Percentiles rank a stretch among this genome's conserved stretches.
Evolutionary conservation across 2,888 invertebrate genomes (phyloP).

Genomic region (Drosophila helvetica): DNA sequence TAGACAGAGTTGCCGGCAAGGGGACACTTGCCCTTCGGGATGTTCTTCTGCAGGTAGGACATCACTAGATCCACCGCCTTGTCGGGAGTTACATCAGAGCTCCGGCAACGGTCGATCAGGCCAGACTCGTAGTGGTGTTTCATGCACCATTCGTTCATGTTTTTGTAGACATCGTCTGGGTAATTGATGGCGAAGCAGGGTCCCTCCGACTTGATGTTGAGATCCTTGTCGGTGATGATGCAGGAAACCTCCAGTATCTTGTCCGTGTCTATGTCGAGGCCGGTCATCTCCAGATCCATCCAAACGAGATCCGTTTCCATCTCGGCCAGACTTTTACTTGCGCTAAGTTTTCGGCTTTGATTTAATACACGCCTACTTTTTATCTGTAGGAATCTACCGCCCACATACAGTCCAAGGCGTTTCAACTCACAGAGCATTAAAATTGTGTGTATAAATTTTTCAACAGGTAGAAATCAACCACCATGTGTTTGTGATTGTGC

Average conservation of each 20-base stretch:
- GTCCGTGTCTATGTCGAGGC: slow-evolving; percentile 90
- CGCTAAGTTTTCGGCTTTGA: slow-evolving; percentile 43
- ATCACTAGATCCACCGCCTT: slow-evolving; percentile 90
- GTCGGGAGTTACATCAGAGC: slow-evolving; percentile 87
- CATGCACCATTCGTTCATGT: slow-evolving; percentile 94
- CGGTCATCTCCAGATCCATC: slow-evolving; percentile 96
- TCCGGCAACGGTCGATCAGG: slow-evolving; percentile 88
- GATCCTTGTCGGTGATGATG: slow-evolving; percentile 91
- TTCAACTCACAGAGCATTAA: slow-evolving; percentile 46
- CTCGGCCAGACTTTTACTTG: neutral
- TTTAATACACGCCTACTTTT: slow-evolving; percentile 2
- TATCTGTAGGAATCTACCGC: neutral
- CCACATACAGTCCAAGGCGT: slow-evolving; percentile 9
- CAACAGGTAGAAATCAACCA: neutral
- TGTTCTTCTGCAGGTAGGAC: slow-evolving; percentile 87
- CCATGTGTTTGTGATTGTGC: slow-evolving; percentile 23
- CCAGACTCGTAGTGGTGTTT: slow-evolving; percentile 93
- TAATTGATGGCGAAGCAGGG: slow-evolving; percentile 92
- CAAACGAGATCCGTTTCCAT: slow-evolving; percentile 87
- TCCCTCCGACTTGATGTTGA: slow-evolving; percentile 90
- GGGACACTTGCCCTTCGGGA: slow-evolving; percentile 87
- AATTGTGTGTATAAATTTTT: neutral
- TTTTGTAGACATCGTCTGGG: slow-evolving; percentile 87
- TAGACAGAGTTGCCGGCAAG: slow-evolving; percentile 95
- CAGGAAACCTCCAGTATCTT: slow-evolving; percentile 95